Evolutionary conservation across 2,797 vertebrate genomes (phyloP), one percentile per base, ranked within the genome.

Genomic region (Kryptopterus vitreolus): DNA sequence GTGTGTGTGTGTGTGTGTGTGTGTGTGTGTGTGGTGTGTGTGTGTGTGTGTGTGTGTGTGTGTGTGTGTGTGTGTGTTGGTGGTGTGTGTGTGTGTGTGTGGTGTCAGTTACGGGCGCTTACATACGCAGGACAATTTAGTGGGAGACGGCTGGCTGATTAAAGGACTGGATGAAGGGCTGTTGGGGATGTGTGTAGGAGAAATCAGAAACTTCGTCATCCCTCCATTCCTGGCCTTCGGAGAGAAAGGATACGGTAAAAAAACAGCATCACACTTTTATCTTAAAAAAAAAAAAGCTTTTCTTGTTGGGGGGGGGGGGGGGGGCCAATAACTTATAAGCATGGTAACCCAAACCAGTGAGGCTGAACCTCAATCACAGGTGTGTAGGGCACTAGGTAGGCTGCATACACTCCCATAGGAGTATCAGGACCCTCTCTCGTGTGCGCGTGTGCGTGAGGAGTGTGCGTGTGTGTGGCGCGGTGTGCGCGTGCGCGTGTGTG

Each of bases 171-270:
- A 98, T 35, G 94, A 97, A 87, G 98, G 96, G 46, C 93, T 99
- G 81, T 84, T 97, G 84, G 96, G 97, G 76, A 99, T 97, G 97
- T 99, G 98, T 0, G 95, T 98, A 0, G 97, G 97, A n/a, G 98
- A 99, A 91, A 93, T 92, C 88, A 92, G 97, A 85, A 92, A 94
- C 87, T 94, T 99, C 69, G 66, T 94, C 88, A 93, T 99, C 84
- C 98, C 98, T 0, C 97, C 98, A 0, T 99, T 98, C 88, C 91
- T 98, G 85, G 98, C 94, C 79, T 99, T 98, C 0, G 97, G 96
- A 77, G 97, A 98, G 83, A 96, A 98, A 70, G 98, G 98, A 92
- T 97, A 96, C 0, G 96, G 98, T 98, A 88, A 93, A 92, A 61
- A 76, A 59, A 20, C 63, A 33, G 43, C 35, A 24, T n/a, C 35